These are phyloP conservation scores for Microcebus tavaratra DNA, from an alignment of 2,113 vertebrate species.

Conservation along the genomic window DNA sequence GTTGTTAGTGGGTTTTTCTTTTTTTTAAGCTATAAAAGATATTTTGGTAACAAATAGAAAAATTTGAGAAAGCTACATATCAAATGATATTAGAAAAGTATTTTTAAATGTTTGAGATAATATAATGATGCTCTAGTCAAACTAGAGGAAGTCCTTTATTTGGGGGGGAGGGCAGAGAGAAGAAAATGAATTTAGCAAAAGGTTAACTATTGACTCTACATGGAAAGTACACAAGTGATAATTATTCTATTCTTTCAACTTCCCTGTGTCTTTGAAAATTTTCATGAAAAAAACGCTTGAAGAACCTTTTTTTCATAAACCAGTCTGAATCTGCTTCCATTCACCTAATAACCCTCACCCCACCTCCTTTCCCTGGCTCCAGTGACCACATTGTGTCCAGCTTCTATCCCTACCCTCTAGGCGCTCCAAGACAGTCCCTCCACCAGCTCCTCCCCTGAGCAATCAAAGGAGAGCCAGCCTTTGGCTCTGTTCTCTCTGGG, in stretches of 20 bases:
- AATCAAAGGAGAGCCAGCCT: neutral
- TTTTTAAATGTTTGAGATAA: neutral
- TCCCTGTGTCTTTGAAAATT: neutral
- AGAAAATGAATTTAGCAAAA: neutral
- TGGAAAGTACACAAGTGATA: neutral
- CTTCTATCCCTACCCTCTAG: neutral
- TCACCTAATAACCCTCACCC: neutral
- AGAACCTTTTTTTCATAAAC: neutral
- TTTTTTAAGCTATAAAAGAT: neutral
- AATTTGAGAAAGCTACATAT: neutral
- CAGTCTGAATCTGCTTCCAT: neutral
- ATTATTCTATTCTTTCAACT: neutral
- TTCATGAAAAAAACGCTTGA: neutral
- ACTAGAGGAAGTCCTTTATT: neutral
- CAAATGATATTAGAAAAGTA: neutral
- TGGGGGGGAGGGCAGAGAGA: neutral
- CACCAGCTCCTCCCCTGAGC: neutral
- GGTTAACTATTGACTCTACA: neutral
- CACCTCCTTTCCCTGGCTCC: neutral
- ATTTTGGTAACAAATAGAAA: neutral
- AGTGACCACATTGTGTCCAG: accelerated
- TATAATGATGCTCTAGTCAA: neutral
- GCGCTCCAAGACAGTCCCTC: neutral
- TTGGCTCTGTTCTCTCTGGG: neutral
- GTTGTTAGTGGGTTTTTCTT: neutral